Percentiles rank a stretch among this genome's conserved stretches.
phyloP scores from a whole-genome alignment of 2,888 invertebrate species.

The Archips xylosteana region DNA sequence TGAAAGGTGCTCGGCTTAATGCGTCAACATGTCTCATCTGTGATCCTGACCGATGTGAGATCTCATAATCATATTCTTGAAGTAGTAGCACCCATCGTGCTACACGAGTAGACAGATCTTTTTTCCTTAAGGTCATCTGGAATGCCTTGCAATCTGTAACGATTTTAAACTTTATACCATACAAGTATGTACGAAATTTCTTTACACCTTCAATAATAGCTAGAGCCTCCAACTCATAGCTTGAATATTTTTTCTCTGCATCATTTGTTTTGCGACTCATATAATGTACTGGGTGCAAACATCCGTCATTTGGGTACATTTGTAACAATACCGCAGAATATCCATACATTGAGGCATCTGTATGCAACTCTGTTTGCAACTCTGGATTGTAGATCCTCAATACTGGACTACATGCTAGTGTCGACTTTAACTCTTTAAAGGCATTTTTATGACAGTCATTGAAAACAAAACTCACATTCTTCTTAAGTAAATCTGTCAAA shows the following conservation, averaged over 20 bases:
- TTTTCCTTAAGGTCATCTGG: neutral
- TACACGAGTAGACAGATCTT: neutral
- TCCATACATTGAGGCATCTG: neutral
- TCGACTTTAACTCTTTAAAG: neutral
- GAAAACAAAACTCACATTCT: neutral
- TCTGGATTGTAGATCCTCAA: slow-evolving; percentile 11
- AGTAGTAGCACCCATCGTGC: neutral
- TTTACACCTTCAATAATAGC: slow-evolving; percentile 42
- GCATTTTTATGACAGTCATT: too few species aligned
- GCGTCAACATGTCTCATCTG: neutral
- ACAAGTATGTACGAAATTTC: slow-evolving; percentile 40
- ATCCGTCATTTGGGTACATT: too few species aligned
- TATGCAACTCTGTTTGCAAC: slow-evolving; percentile 11
- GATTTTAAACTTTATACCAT: slow-evolving; percentile 41
- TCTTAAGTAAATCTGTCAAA: slow-evolving; percentile 35
- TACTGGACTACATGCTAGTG: slow-evolving; percentile 11
- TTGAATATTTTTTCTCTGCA: slow-evolving; percentile 8
- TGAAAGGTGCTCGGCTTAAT: neutral
- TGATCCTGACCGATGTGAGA: neutral
- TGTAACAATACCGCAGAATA: too few species aligned
- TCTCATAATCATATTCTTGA: neutral
- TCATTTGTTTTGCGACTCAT: slow-evolving; percentile 39
- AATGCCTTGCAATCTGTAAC: slow-evolving; percentile 44
- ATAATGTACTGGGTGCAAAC: slow-evolving; percentile 37
- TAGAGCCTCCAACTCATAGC: slow-evolving; percentile 41